Conservation (phyloP, 2,888 invertebrate species). For the Nudaria mundana region DNA sequence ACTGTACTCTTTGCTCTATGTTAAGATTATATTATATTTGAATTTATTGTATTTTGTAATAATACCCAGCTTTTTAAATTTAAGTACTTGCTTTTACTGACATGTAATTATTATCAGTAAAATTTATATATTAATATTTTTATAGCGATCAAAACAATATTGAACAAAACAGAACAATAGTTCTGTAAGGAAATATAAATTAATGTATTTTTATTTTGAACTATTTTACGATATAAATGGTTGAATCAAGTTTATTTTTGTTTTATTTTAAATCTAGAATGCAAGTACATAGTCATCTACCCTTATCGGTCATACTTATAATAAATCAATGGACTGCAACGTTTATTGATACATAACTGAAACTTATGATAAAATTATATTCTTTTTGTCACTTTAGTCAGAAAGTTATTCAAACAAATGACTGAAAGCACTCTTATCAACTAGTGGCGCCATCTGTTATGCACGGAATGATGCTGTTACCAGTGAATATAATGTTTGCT, state of each 20-base stretch:
- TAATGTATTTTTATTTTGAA: constrained; percentile 57
- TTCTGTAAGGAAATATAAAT: constrained; percentile 62
- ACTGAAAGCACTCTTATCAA: not conserved
- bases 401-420: too few species aligned
- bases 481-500: not conserved
- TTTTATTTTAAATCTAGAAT: constrained; percentile 26
- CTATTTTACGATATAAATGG: constrained; percentile 65
- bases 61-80: constrained; percentile 45
- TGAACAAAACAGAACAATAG: constrained; percentile 68
- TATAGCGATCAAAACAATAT: constrained; percentile 28
- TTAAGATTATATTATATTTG: constrained; percentile 57
- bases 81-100: constrained; percentile 45
- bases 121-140: constrained; percentile 16
- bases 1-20: constrained; percentile 54
- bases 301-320: too few species aligned
- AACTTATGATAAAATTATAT: too few species aligned
- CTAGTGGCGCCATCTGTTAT: not conserved
- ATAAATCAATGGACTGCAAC: too few species aligned
- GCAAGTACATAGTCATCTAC: too few species aligned
- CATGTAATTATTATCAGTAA: constrained; percentile 33
- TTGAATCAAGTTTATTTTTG: constrained; percentile 51
- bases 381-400: too few species aligned
- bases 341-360: too few species aligned
- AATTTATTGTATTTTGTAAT: constrained; percentile 56
- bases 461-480: not conserved